A percentile compares a stretch with the other conserved stretches of the same genome.
Conservation (phyloP, 1,140 invertebrate genomes). For the Tribolium castaneum region DNA sequence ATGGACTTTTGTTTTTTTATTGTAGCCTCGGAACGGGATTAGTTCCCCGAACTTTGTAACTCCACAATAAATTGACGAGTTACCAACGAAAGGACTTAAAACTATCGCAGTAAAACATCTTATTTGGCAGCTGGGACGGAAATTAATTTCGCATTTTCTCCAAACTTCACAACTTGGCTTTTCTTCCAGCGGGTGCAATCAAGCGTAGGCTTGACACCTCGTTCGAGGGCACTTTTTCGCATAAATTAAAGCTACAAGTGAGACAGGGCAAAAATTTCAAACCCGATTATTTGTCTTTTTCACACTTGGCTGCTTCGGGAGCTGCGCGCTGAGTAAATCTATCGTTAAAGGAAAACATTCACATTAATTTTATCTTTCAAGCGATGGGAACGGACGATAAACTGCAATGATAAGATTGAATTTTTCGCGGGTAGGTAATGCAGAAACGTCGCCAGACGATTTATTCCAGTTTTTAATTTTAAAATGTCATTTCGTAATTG, state of each 20-base stretch:
- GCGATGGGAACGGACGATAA: too few species aligned
- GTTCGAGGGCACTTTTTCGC: too few species aligned
- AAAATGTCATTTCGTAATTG: too few species aligned
- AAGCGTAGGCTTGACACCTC: not conserved
- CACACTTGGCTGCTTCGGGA: not conserved
- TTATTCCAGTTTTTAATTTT: too few species aligned
- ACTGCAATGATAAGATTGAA: too few species aligned
- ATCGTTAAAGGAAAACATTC: too few species aligned
- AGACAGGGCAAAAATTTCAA: not conserved
- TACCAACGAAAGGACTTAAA: slow-evolving; percentile 10
- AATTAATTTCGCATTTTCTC: slow-evolving; percentile 31
- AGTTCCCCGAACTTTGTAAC: slow-evolving; percentile 14
- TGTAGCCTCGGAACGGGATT: not conserved
- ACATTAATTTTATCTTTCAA: too few species aligned
- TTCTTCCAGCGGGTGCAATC: not conserved
- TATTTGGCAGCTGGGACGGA: slow-evolving; percentile 21
- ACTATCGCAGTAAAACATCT: slow-evolving; percentile 30
- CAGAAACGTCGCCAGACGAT: too few species aligned
- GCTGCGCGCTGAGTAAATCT: too few species aligned
- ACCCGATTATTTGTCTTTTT: not conserved
- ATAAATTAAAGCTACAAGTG: not conserved
- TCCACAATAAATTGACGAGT: slow-evolving; percentile 27
- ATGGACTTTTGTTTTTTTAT: slow-evolving; percentile 19
- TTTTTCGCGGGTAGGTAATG: too few species aligned
- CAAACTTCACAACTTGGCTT: not conserved